phyloP scores from a whole-genome alignment of 2,113 vertebrate genomes.

The Accipiter cooperii region DNA sequence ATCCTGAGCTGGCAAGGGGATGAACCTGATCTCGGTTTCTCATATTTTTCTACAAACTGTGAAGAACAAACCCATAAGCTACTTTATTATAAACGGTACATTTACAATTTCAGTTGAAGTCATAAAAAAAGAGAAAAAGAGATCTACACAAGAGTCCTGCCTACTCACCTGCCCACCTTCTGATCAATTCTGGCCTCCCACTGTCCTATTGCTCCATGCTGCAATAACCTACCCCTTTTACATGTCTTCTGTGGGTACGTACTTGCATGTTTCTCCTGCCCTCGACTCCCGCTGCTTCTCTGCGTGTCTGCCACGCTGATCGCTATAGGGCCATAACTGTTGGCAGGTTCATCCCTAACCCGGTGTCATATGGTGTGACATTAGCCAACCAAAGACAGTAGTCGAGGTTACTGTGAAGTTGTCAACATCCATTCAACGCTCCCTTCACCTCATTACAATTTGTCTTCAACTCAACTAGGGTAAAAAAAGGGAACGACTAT shows the following conservation, averaged over 20 bases:
- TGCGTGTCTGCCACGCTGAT: background rate
- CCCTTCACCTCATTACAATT: background rate
- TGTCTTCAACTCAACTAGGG: background rate
- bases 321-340: background rate
- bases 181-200: background rate
- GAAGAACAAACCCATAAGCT: background rate
- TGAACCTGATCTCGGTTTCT: background rate
- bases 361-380: background rate
- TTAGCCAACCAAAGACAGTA: background rate
- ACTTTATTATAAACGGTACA: background rate
- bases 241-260: background rate
- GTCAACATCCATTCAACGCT: background rate
- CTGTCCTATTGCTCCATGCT: background rate
- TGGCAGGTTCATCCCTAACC: background rate
- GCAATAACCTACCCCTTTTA: background rate
- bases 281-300: background rate
- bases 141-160: background rate
- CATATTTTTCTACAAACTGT: background rate
- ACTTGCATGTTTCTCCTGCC: background rate
- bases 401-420: background rate
- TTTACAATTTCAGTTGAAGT: background rate
- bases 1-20: background rate
- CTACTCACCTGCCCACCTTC: background rate
- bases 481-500: background rate
- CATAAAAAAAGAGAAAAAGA: background rate